phyloP scores from a whole-genome alignment of 2,888 invertebrate genomes.

The Tuberolachnus salignus region DNA sequence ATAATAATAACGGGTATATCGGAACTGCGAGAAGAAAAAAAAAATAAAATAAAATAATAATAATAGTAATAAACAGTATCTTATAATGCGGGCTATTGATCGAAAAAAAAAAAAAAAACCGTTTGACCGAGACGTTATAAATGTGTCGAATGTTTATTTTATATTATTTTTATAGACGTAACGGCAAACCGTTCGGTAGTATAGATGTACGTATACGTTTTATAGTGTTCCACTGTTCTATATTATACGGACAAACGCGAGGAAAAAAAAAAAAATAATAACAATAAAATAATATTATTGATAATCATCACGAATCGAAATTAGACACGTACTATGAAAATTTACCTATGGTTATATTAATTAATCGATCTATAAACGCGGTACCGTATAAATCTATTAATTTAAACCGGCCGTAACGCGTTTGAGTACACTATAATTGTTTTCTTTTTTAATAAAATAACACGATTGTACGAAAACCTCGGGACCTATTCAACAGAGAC shows the following conservation, averaged over 20 bases:
- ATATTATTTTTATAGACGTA: slow-evolving; percentile 22
- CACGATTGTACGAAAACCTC: no score
- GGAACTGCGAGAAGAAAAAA: slow-evolving; percentile 20
- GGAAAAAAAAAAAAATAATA: not conserved
- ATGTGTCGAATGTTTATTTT: slow-evolving; percentile 1
- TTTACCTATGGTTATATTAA: no score
- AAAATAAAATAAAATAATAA: no score
- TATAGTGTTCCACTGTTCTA: slow-evolving; percentile 16
- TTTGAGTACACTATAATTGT: no score
- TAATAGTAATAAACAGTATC: slow-evolving; percentile 12
- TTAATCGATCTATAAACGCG: no score
- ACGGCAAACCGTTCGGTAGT: slow-evolving; percentile 15
- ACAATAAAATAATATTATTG: not conserved
- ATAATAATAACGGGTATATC: slow-evolving; percentile 51
- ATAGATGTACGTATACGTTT: not conserved
- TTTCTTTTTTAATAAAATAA: no score
- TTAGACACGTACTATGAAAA: no score
- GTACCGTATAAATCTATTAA: no score
- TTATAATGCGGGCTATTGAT: slow-evolving; percentile 23
- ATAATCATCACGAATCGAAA: no score
- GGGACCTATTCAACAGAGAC: no score
- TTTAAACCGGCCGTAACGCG: no score
- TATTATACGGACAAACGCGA: not conserved
- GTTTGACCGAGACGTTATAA: slow-evolving; percentile 49
- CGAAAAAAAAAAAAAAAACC: slow-evolving; percentile 16